Conservation (phyloP, 2,113 vertebrate genomes). For the Periophthalmus modestus region DNA sequence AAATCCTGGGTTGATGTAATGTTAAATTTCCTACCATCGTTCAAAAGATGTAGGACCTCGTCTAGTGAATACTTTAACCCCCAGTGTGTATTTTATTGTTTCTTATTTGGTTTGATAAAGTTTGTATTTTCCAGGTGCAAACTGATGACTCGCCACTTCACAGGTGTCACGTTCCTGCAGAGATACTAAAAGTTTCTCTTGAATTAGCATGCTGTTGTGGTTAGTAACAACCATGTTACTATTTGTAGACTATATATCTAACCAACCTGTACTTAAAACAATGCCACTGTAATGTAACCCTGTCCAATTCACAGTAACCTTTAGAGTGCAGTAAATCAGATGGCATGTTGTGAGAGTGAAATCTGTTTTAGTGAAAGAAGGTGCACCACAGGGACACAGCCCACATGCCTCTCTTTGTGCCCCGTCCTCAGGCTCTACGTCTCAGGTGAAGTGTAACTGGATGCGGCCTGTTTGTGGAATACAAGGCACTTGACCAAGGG, state of each 20-base stretch:
- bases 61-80: too few relatives aligned
- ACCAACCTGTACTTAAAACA: neutral
- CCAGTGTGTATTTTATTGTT: too few relatives aligned
- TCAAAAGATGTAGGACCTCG: too few relatives aligned
- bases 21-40: too few relatives aligned
- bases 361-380: constrained; percentile 45
- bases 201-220: neutral
- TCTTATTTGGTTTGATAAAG: too few relatives aligned
- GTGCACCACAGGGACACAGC: constrained; percentile 63
- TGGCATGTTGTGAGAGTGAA: constrained; percentile 35
- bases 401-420: constrained; percentile 71
- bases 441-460: constrained; percentile 84
- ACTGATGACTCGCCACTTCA: neutral
- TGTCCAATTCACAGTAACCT: neutral
- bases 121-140: neutral
- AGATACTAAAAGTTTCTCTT: neutral
- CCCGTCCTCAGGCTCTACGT: constrained; percentile 75
- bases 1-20: too few relatives aligned
- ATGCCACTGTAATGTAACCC: neutral
- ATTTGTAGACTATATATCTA: neutral
- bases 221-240: neutral
- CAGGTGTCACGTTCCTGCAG: too few relatives aligned
- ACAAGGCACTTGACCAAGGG: constrained; percentile 92
- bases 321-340: constrained; percentile 19
- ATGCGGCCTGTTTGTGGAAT: constrained; percentile 84